phyloP scores from a whole-genome alignment of 2,113 vertebrate species.

The Xenopus borealis region DNA sequence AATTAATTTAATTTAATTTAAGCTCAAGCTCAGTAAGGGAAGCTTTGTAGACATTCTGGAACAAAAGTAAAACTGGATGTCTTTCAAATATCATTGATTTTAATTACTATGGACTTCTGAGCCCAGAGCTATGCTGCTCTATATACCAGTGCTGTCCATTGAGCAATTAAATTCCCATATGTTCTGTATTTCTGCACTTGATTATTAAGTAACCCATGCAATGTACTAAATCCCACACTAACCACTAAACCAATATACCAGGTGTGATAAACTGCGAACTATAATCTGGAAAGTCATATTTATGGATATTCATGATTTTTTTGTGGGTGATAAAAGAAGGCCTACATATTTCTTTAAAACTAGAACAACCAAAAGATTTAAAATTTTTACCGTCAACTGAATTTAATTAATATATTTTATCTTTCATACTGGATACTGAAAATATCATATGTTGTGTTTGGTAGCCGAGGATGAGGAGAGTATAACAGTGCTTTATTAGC shows the following conservation, averaged over 20 bases:
- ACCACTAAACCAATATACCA: slow-evolving; percentile 25
- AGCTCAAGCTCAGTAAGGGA: neutral
- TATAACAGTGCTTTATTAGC: too few species aligned
- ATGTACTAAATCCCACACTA: slow-evolving; percentile 26
- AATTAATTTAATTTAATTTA: too few species aligned
- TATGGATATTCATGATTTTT: slow-evolving; percentile 9
- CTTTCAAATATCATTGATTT: slow-evolving; percentile 38
- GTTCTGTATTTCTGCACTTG: slow-evolving; percentile 31
- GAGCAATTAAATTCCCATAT: slow-evolving; percentile 34
- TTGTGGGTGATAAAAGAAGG: slow-evolving; percentile 4
- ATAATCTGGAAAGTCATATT: slow-evolving; percentile 23
- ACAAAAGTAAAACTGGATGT: slow-evolving; percentile 12
- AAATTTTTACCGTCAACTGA: neutral
- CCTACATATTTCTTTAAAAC: neutral
- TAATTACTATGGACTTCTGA: slow-evolving; percentile 31
- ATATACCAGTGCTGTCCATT: slow-evolving; percentile 24
- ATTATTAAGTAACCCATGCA: slow-evolving; percentile 32
- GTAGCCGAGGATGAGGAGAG: too few species aligned
- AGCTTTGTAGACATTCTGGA: slow-evolving; percentile 11
- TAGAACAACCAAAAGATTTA: neutral
- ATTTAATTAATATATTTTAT: neutral
- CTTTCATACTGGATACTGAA: neutral
- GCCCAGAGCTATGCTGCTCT: slow-evolving; percentile 29
- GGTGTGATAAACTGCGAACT: slow-evolving; percentile 15
- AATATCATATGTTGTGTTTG: too few species aligned